Conservation (phyloP, 1,140 invertebrate species). For the Platyscapa corneri region DNA sequence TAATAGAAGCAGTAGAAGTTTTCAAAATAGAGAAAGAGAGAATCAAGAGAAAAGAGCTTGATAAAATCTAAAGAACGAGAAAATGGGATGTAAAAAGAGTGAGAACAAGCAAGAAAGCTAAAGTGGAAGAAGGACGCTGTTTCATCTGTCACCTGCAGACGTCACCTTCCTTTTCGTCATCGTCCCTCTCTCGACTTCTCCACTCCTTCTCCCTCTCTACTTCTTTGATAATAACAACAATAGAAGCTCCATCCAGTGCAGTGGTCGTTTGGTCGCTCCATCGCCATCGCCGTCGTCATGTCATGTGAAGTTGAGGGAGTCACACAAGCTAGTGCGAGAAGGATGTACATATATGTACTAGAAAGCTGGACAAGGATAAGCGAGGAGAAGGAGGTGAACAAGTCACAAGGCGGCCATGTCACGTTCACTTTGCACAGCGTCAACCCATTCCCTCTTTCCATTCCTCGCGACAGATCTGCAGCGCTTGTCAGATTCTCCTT, state of each 20-base stretch:
- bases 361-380: slow-evolving; percentile 49
- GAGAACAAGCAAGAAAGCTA: slow-evolving; percentile 33
- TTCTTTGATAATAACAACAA: slow-evolving; percentile 75
- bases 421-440: slow-evolving; percentile 67
- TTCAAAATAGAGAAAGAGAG: background rate
- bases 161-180: slow-evolving; percentile 75
- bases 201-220: slow-evolving; percentile 49
- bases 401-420: slow-evolving; percentile 72
- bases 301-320: slow-evolving; percentile 58
- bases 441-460: slow-evolving; percentile 59
- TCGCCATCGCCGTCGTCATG: slow-evolving; percentile 56
- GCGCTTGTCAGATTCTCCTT: slow-evolving; percentile 63
- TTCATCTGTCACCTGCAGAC: slow-evolving; percentile 75
- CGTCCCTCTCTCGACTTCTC: slow-evolving; percentile 61
- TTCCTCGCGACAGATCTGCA: slow-evolving; percentile 59
- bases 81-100: slow-evolving; percentile 39
- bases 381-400: slow-evolving; percentile 55
- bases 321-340: slow-evolving; percentile 39
- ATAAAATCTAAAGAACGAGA: slow-evolving; percentile 9
- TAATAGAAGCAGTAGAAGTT: background rate
- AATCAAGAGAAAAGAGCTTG: background rate
- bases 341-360: slow-evolving; percentile 17
- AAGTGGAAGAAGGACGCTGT: slow-evolving; percentile 52
- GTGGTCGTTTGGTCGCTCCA: slow-evolving; percentile 58
- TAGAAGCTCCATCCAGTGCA: slow-evolving; percentile 65